These are phyloP conservation scores for Melangyna quadrimaculata DNA, from an alignment of 2,888 invertebrate genomes.

Conservation along the genomic window DNA sequence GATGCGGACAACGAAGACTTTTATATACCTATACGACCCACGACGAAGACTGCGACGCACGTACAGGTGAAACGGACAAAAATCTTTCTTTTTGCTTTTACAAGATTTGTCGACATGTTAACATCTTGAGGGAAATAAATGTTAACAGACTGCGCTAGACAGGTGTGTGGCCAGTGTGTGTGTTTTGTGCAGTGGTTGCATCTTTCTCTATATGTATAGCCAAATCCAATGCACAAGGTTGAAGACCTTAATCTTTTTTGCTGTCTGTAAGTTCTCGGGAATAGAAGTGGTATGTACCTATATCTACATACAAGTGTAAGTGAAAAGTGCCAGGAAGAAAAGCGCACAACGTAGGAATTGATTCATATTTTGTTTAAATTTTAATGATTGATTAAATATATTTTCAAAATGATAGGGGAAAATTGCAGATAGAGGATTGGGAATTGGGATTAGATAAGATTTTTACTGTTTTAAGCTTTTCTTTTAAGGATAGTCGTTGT, in stretches of 20 bases:
- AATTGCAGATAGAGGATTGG: background rate
- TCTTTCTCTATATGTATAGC: slow-evolving; percentile 12
- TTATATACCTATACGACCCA: background rate
- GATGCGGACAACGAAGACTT: background rate
- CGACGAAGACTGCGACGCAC: background rate
- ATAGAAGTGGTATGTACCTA: background rate
- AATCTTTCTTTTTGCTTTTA: slow-evolving; percentile 59
- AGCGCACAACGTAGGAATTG: slow-evolving; percentile 7
- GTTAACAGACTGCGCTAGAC: slow-evolving; percentile 66
- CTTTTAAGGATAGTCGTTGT: too few species aligned
- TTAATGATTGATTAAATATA: slow-evolving; percentile 40
- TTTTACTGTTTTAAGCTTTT: too few species aligned
- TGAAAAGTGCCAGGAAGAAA: background rate
- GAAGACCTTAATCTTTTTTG: slow-evolving; percentile 60
- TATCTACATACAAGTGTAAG: background rate
- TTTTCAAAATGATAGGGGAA: background rate
- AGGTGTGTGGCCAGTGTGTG: slow-evolving; percentile 62
- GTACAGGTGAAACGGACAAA: slow-evolving; percentile 52
- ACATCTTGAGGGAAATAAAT: slow-evolving; percentile 69
- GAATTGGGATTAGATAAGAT: background rate
- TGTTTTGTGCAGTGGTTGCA: slow-evolving; percentile 24
- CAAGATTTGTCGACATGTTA: slow-evolving; percentile 68
- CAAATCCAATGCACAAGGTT: slow-evolving; percentile 50
- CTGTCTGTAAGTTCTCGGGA: background rate
- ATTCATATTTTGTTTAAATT: slow-evolving; percentile 21